Conservation (phyloP, 2,797 vertebrate genomes). For the Petrocephalus schoutedeni region DNA sequence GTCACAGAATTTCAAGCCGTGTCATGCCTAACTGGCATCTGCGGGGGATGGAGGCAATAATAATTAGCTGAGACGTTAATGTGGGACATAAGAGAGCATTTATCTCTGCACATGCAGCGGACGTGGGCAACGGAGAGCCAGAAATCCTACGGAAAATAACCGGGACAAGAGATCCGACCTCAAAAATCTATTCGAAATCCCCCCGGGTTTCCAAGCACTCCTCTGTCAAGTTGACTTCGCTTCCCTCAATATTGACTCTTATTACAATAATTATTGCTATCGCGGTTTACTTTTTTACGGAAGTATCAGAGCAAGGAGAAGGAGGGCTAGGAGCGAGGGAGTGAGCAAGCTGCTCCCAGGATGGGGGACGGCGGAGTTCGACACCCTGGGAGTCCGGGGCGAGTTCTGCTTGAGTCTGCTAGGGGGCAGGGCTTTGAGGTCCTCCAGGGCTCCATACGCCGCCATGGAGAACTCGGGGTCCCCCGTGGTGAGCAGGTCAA, state of each 20-base stretch:
- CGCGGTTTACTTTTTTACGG: constrained; percentile 42
- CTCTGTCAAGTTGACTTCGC: constrained; percentile 56
- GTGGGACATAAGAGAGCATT: neutral
- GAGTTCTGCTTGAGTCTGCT: constrained; percentile 68
- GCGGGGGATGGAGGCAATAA: neutral
- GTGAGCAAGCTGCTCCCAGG: constrained; percentile 24
- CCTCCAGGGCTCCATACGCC: constrained; percentile 70
- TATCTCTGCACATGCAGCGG: neutral
- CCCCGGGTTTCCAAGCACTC: constrained; percentile 39
- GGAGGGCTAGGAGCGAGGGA: constrained; percentile 40
- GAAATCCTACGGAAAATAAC: constrained; percentile 49
- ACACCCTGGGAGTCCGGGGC: constrained; percentile 56
- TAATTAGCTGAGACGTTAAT: neutral
- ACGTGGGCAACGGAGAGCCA: neutral
- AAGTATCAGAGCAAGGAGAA: constrained; percentile 58
- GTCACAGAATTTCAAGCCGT: constrained; percentile 21
- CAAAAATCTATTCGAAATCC: constrained; percentile 2
- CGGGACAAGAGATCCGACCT: constrained; percentile 25
- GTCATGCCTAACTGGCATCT: constrained; percentile 19
- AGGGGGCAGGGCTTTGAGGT: constrained; percentile 70
- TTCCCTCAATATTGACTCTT: constrained; percentile 37
- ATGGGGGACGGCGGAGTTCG: constrained; percentile 33
- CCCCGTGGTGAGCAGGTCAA: constrained; percentile 74
- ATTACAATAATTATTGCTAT: constrained; percentile 24
- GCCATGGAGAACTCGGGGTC: constrained; percentile 75